These are phyloP conservation scores for Hedya salicella DNA, from an alignment of 2,888 invertebrate genomes.

Conservation along the genomic window DNA sequence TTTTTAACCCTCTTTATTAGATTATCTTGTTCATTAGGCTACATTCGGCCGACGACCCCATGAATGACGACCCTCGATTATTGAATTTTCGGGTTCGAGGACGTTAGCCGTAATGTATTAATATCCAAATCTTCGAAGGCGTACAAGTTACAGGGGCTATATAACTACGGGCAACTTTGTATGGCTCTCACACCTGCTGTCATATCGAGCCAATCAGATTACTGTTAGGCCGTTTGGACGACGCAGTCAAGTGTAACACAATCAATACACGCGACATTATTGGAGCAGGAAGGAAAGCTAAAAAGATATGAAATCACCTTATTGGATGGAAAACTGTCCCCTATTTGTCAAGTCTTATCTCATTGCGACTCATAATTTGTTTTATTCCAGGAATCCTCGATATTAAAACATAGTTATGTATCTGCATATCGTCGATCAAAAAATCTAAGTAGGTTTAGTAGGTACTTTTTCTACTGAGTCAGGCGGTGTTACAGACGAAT, in stretches of 20 bases:
- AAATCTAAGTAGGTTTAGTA: too few species aligned
- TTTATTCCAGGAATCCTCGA: too few species aligned
- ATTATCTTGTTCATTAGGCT: constrained; percentile 53
- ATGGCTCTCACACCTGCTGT: not conserved
- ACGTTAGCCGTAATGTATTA: constrained; percentile 4
- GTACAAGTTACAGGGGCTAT: not conserved
- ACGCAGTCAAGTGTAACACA: not conserved
- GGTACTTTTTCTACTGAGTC: too few species aligned
- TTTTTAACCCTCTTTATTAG: constrained; percentile 51
- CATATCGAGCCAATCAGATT: not conserved
- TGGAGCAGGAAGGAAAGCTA: too few species aligned
- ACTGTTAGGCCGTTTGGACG: not conserved
- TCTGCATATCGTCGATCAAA: too few species aligned
- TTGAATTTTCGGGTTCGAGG: constrained; percentile 36
- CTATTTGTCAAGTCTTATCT: too few species aligned
- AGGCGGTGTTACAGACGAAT: too few species aligned
- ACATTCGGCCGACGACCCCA: constrained; percentile 37
- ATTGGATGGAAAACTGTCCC: too few species aligned
- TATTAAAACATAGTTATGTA: too few species aligned
- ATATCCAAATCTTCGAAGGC: not conserved
- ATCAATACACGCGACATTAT: too few species aligned
- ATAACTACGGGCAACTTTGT: not conserved
- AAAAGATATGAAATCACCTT: too few species aligned
- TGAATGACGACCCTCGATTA: constrained; percentile 46
- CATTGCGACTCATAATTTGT: too few species aligned